Evolutionary conservation across 2,113 vertebrate species (phyloP).

Genomic region (Zingel zingel): DNA sequence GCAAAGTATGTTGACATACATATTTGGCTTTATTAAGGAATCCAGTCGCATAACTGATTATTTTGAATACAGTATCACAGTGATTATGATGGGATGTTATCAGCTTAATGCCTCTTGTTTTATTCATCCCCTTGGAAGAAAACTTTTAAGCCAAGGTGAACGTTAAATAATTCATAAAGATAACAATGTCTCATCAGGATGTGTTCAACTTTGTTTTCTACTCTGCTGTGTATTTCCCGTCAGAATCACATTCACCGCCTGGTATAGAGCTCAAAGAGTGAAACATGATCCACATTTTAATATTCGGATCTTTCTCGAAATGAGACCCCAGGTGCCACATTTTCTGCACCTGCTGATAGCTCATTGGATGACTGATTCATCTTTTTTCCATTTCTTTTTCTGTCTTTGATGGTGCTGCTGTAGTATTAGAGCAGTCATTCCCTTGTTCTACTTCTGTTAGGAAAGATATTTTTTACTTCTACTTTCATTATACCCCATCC

Average conservation of each 20-base stretch:
- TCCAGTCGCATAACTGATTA: constrained; percentile 56
- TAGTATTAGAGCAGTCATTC: neutral
- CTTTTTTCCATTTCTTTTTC: constrained; percentile 33
- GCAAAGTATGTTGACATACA: constrained; percentile 26
- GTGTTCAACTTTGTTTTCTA: constrained; percentile 31
- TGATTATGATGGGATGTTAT: constrained; percentile 34
- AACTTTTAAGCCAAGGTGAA: constrained; percentile 29
- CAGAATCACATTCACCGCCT: constrained; percentile 23
- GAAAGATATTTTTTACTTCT: constrained; percentile 37
- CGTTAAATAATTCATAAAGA: constrained; percentile 37
- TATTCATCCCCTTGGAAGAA: constrained; percentile 49
- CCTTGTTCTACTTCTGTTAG: constrained; percentile 28
- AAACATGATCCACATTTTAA: constrained; percentile 57
- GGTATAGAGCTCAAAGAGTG: constrained; percentile 12
- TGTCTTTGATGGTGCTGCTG: constrained; percentile 11
- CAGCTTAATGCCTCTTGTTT: constrained; percentile 45
- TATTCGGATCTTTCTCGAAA: constrained; percentile 46
- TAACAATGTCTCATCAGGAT: constrained; percentile 43
- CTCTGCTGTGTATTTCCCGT: constrained; percentile 8
- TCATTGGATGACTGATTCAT: constrained; percentile 22
- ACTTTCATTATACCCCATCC: constrained; percentile 35
- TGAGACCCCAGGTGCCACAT: constrained; percentile 50
- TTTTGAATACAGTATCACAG: constrained; percentile 15
- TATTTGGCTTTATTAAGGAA: constrained; percentile 64
- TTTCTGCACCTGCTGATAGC: constrained; percentile 43